These are phyloP conservation scores for Toxotes jaculatrix DNA, from an alignment of 2,113 vertebrate species.

Conservation along the genomic window DNA sequence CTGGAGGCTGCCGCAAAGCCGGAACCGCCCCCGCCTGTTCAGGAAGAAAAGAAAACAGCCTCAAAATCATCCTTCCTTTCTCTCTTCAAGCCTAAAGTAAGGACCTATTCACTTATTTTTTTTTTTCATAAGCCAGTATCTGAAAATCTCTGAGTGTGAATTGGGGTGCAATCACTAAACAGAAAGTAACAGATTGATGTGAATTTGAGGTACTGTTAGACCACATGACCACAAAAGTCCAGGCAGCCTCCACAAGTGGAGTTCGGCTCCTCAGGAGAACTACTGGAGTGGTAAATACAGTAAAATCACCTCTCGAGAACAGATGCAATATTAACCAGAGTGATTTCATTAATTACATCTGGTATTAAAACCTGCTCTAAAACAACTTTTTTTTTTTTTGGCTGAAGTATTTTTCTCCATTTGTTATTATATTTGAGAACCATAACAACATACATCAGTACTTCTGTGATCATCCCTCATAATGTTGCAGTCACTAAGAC, in stretches of 20 bases:
- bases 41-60: constrained; percentile 73
- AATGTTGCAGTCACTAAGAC: constrained; percentile 26
- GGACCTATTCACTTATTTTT: not conserved
- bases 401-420: not conserved
- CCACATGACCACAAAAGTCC: constrained; percentile 77
- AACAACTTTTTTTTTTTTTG: too few species aligned
- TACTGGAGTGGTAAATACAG: constrained; percentile 72
- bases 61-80: constrained; percentile 74
- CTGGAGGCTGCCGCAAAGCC: constrained; percentile 81
- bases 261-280: constrained; percentile 73
- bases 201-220: constrained; percentile 82
- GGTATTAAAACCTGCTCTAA: constrained; percentile 48
- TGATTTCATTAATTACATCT: constrained; percentile 45
- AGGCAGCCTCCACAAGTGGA: constrained; percentile 77
- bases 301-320: not conserved
- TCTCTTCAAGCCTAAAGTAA: constrained; percentile 84
- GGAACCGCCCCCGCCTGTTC: constrained; percentile 70
- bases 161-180: constrained; percentile 11
- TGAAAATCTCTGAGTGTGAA: constrained; percentile 16
- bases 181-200: constrained; percentile 70
- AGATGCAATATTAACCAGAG: constrained; percentile 62
- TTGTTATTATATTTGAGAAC: constrained; percentile 22
- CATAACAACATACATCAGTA: constrained; percentile 2
- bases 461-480: constrained; percentile 22
- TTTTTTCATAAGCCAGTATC: not conserved